Evolutionary conservation across 2,113 vertebrate genomes (phyloP), one percentile per base, ranked within the genome.

Genomic region (Strix uralensis): DNA sequence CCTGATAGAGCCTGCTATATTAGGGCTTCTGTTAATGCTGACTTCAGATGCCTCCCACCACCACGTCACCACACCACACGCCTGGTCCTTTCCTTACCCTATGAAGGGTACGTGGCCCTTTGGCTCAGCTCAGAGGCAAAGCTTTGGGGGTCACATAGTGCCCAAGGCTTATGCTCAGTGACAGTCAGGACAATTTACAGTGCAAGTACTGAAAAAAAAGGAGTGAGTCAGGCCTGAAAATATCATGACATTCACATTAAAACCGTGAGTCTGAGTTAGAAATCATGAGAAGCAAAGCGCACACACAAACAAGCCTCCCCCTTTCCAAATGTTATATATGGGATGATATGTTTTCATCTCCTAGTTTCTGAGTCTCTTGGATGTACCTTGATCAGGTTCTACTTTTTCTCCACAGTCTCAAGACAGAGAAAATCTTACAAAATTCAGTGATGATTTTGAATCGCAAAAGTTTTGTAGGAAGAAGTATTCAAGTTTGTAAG

Each of bases 221-320:
- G 25, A 66, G 38, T 80, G 87, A 92, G 29, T 92, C 91, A 94
- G 67, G 81, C 38, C 84, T 73, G 66, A 67, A 95, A 95, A 95
- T 71, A 86, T 23, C 66, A 44, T 62, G 66, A 5, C 42, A 86
- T 97, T 81, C 78, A 80, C 67, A 42, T 47, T 66, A 47, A 94
- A 95, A 88, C 80, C 42, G 17, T 55, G 42, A 72, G n/a, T 57
- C 79, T 66, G 46, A 51, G 62, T 66, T 77, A 70, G 70, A 77
- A 95, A 92, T 87, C 77, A 94, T 15, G 11, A 87, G 78, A 96
- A 87, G 80, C 62, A 65, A 82, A 94, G 70, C 36, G 34, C 47
- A 87, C 59, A 66, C 32, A 22, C 40, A 87, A 77, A n/a, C 11
- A 72, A 87, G 21, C 87, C 49, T 87, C 69, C 57, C 6, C 44